Evolutionary conservation across 1,140 invertebrate genomes (phyloP), one percentile per base, ranked within the genome.

Genomic region (Odontomachus brunneus): DNA sequence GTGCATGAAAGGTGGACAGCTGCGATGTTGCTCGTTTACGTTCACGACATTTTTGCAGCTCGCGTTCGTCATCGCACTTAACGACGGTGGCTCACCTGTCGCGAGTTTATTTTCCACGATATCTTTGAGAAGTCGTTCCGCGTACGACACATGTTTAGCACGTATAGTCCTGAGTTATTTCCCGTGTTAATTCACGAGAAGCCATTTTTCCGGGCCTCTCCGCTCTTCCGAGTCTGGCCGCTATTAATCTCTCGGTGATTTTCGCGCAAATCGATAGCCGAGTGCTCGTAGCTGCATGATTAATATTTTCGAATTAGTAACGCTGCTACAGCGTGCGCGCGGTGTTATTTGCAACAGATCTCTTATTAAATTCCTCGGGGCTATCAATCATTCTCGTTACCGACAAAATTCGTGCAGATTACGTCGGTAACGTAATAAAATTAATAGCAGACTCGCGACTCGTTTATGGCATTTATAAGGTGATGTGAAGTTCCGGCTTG

Each of bases 281-380:
- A 62, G 59, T 22, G 3, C 2, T 29, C 11, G 15, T 3, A 55
- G 7, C 17, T 3, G 19, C 1, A 5, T n/a, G 3, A 75, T 59
- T 51, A 51, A 63, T 65, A 63, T 51, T 48, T 29, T 29, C 17
- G 2, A 26, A 49, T 60, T 49, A 15, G 14, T 63, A 48, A 63
- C 51, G n/a, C 26, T 53, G 22, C 38, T 66, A 53, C 19, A 66
- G 22, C 44, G 38, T 14, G 22, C 12, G 22, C 60, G 38, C 14
- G 22, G 11, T n/a, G 62, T 67, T 78, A 53, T 67, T 78, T 67
- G 33, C 53, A 44, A 55, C 22, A 78, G 22, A 78, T 67, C 49
- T 78, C 33, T 67, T 55, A 78, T 78, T 67, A 78, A 78, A 78
- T 78, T 55, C 19, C 62, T 67, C 49, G 11, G 19, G 29, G 26